A percentile compares a stretch with the other conserved stretches of the same genome.
Conservation (phyloP, 2,113 vertebrate species). For the Heterocephalus glaber region DNA sequence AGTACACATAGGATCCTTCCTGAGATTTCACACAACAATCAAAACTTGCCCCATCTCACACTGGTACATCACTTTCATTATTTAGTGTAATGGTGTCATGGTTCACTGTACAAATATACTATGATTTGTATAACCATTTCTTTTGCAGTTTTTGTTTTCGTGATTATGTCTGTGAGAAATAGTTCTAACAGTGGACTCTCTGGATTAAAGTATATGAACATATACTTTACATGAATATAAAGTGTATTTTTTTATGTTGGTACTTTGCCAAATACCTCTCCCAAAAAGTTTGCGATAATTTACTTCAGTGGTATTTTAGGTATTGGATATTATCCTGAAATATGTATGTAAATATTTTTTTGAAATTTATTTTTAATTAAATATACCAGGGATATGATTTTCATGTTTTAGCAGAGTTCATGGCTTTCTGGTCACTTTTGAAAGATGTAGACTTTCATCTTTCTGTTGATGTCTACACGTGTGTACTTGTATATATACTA, state of each 20-base stretch:
- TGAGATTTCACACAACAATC: background rate
- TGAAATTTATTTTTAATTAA: conserved; percentile 25
- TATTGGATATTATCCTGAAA: background rate
- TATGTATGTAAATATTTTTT: background rate
- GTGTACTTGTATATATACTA: no score
- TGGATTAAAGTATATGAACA: background rate
- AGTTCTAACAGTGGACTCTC: background rate
- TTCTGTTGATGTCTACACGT: background rate
- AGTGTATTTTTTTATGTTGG: conserved; percentile 35
- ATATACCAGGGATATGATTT: background rate
- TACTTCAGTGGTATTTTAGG: background rate
- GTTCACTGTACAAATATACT: background rate
- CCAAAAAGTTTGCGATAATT: background rate
- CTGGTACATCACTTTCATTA: background rate
- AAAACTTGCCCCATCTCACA: background rate
- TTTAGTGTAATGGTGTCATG: background rate
- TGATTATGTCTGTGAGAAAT: background rate
- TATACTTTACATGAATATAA: no score
- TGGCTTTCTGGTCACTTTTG: background rate
- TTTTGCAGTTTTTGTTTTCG: background rate
- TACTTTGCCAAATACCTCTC: background rate
- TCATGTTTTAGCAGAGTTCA: background rate
- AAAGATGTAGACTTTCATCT: background rate
- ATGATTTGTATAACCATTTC: background rate
- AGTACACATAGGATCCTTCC: background rate